These are phyloP conservation scores for Nibea albiflora DNA, from an alignment of 2,113 vertebrate genomes.

Conservation along the genomic window DNA sequence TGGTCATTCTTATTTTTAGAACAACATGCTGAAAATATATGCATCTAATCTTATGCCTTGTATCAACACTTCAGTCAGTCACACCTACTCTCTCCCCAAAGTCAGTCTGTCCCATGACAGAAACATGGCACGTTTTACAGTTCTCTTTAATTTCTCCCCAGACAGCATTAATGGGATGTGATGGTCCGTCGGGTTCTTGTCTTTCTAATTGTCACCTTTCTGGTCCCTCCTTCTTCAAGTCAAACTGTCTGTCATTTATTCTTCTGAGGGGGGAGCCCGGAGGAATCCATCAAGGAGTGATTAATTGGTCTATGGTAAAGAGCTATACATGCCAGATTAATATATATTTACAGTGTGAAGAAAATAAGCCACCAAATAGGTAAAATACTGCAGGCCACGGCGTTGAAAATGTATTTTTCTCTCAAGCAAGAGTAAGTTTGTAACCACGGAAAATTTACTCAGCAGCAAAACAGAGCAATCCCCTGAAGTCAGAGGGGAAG, in stretches of 20 bases:
- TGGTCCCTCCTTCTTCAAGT: conserved; percentile 49
- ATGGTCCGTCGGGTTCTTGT: conserved; percentile 75
- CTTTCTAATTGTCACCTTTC: conserved; percentile 64
- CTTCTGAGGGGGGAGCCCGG: conserved; percentile 27
- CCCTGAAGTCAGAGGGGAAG: conserved; percentile 59
- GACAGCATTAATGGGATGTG: conserved; percentile 81
- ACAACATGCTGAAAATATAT: neutral
- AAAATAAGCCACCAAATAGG: conserved; percentile 5
- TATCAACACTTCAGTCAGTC: conserved; percentile 42
- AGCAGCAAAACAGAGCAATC: conserved; percentile 58
- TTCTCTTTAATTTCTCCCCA: conserved; percentile 73
- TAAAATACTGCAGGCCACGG: neutral
- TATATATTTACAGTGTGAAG: conserved; percentile 15
- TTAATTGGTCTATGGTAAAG: conserved; percentile 46
- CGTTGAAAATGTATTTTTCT: neutral
- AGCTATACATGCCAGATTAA: conserved; percentile 21
- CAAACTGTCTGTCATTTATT: conserved; percentile 55
- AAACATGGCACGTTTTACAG: conserved; percentile 57
- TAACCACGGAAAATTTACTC: conserved; percentile 49
- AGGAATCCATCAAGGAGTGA: conserved; percentile 50
- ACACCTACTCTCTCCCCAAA: conserved; percentile 36
- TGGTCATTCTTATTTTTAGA: neutral
- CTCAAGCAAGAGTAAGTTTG: conserved; percentile 18
- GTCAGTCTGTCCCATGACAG: conserved; percentile 54
- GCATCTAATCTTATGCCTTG: conserved; percentile 36